phyloP scores from a whole-genome alignment of 2,888 invertebrate genomes.

The Blomia tropicalis region DNA sequence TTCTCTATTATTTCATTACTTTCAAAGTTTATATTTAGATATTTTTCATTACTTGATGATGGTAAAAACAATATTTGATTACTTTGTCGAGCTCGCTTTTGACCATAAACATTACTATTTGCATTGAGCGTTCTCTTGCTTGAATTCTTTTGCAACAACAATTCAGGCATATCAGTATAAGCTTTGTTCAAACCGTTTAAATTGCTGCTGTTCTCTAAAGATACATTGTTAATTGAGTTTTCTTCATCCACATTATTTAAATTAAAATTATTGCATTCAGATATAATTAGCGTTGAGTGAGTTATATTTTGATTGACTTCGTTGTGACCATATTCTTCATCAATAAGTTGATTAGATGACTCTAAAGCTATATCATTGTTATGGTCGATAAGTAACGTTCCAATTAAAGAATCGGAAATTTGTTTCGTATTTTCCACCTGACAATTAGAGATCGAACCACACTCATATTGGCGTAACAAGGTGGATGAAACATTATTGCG shows the following conservation, averaged over 20 bases:
- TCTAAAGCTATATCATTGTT: neutral
- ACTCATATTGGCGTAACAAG: neutral
- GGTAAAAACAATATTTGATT: neutral
- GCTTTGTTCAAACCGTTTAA: neutral
- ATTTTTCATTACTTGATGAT: neutral
- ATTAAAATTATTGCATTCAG: neutral
- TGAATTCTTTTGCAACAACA: neutral
- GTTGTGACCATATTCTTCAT: neutral
- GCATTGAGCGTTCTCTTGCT: neutral
- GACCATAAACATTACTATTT: neutral
- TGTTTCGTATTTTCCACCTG: neutral
- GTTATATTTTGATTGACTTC: neutral
- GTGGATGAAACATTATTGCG: no score
- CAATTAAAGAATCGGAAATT: neutral
- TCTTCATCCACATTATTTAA: neutral
- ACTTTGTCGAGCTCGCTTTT: neutral
- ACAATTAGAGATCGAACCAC: neutral
- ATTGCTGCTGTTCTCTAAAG: neutral
- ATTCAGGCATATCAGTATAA: neutral
- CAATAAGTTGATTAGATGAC: neutral
- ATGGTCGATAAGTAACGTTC: neutral
- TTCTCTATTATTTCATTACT: neutral
- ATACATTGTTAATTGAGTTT: neutral
- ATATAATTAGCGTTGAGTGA: neutral
- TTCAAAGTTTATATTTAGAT: neutral